Evolutionary conservation across 2,113 vertebrate species (phyloP).

Genomic region (Thinocorus orbignyianus): DNA sequence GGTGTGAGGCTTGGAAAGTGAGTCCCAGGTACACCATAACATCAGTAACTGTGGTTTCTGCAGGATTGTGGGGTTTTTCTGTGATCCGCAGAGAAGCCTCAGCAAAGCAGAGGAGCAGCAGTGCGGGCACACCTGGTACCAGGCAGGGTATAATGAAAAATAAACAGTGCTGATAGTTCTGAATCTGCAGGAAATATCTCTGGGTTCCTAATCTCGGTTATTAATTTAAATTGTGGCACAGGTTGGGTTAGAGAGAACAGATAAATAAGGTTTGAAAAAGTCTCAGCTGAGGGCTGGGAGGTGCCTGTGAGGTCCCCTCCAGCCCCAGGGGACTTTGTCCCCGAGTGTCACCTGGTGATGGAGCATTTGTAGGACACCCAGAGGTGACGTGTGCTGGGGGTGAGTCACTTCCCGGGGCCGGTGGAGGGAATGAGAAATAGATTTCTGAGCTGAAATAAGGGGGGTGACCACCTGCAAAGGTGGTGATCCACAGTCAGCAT

Average conservation of each 20-base stretch:
- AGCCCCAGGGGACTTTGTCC: accelerated
- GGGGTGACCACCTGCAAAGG: background rate
- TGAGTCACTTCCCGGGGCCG: accelerated
- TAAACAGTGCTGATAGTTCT: background rate
- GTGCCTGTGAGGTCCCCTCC: accelerated
- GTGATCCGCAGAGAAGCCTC: background rate
- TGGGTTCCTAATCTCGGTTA: background rate
- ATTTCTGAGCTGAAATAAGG: background rate
- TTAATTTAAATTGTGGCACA: background rate
- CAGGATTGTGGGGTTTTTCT: background rate
- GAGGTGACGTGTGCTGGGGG: accelerated
- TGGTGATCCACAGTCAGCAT: background rate
- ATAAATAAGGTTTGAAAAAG: background rate
- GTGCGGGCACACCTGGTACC: accelerated
- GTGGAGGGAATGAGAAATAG: accelerated
- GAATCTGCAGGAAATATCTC: background rate
- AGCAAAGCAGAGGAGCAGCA: background rate
- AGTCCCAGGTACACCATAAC: background rate
- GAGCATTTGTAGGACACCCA: background rate
- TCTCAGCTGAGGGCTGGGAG: background rate
- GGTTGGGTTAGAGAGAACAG: background rate
- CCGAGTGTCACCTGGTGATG: accelerated
- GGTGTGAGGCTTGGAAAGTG: background rate
- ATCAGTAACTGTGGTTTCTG: background rate
- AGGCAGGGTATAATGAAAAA: background rate